A percentile compares a stretch with the other conserved stretches of the same genome.
phyloP scores from a whole-genome alignment of 2,113 vertebrate species.

The Agapornis roseicollis region DNA sequence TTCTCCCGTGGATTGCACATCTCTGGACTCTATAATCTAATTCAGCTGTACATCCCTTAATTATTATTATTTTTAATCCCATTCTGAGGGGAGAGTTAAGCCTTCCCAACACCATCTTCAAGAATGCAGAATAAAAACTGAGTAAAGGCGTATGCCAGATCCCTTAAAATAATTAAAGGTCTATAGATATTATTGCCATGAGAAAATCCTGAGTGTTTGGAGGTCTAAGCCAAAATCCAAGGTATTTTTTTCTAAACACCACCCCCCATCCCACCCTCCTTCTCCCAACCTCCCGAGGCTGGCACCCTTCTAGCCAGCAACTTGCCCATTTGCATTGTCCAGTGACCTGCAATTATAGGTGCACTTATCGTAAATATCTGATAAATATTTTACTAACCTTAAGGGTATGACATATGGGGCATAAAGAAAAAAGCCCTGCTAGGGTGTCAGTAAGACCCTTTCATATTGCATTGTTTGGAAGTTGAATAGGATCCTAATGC shows the following conservation, averaged over 20 bases:
- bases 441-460: slow-evolving; percentile 52
- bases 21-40: not conserved
- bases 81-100: not conserved
- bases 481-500: slow-evolving; percentile 52
- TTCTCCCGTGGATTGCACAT: slow-evolving; percentile 19
- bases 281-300: not conserved
- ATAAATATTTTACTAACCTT: slow-evolving; percentile 70
- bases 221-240: not conserved
- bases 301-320: not conserved
- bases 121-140: not conserved
- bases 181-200: not conserved
- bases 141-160: not conserved
- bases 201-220: not conserved
- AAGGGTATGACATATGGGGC: slow-evolving; percentile 58
- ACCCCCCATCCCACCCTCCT: too few species aligned
- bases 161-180: not conserved
- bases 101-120: not conserved
- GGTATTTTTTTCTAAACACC: not conserved
- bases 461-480: slow-evolving; percentile 64
- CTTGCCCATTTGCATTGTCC: not conserved
- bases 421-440: slow-evolving; percentile 41
- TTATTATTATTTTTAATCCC: slow-evolving; percentile 38
- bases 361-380: slow-evolving; percentile 25
- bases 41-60: not conserved
- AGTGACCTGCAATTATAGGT: slow-evolving; percentile 17